Evolutionary conservation across 2,888 invertebrate genomes (phyloP).

Genomic region (Polydrusus cervinus): DNA sequence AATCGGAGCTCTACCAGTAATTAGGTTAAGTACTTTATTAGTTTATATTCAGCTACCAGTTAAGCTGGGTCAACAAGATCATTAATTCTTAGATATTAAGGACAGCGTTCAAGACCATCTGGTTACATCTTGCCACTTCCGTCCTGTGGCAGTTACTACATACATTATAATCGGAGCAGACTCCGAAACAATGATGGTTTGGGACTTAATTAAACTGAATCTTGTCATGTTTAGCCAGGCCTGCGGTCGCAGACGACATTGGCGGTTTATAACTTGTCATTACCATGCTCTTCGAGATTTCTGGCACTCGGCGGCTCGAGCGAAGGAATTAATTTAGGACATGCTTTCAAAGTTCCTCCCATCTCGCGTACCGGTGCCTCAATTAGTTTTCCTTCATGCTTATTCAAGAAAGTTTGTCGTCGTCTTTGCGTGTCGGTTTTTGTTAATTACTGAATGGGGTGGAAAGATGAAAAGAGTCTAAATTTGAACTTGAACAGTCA

Average conservation of each 20-base stretch:
- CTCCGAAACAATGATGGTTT: conserved; percentile 69
- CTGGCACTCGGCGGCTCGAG: conserved; percentile 58
- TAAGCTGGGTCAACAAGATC: background rate
- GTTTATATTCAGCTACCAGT: background rate
- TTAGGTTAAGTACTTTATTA: conserved; percentile 3
- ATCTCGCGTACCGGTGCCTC: conserved; percentile 61
- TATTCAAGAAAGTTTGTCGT: conserved; percentile 53
- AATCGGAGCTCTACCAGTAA: background rate
- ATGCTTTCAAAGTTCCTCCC: conserved; percentile 62
- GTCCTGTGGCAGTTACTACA: conserved; percentile 18
- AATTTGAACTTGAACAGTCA: background rate
- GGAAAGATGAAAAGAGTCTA: conserved; percentile 5
- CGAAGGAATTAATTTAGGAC: conserved; percentile 66
- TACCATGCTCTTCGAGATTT: conserved; percentile 69
- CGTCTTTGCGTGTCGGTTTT: conserved; percentile 21
- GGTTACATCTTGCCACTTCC: conserved; percentile 26
- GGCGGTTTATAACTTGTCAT: conserved; percentile 71
- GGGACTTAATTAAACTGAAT: conserved; percentile 71
- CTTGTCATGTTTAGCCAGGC: conserved; percentile 71
- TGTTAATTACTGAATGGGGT: conserved; percentile 7
- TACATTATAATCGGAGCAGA: conserved; percentile 62
- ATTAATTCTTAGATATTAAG: conserved; percentile 11
- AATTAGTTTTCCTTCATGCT: conserved; percentile 61
- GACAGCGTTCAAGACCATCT: conserved; percentile 12
- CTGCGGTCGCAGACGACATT: conserved; percentile 65